These are phyloP conservation scores for Podarcis lilfordi DNA, from an alignment of 2,797 vertebrate species.

Conservation along the genomic window DNA sequence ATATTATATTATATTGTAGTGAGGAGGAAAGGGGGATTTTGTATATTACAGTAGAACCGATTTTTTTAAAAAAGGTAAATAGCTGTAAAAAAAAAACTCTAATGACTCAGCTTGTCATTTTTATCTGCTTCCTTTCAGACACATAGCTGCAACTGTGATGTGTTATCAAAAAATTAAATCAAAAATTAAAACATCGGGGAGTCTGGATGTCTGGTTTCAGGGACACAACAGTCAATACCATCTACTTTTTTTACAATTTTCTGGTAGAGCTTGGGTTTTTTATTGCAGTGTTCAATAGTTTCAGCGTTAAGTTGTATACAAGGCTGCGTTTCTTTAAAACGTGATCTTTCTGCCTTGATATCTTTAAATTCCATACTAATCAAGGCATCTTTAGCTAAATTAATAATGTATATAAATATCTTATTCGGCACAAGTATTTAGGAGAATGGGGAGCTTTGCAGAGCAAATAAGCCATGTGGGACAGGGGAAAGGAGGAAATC, in stretches of 20 bases:
- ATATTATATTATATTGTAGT: slow-evolving; percentile 28
- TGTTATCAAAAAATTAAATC: slow-evolving; percentile 82
- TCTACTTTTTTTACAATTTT: slow-evolving; percentile 51
- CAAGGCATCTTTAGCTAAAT: slow-evolving; percentile 26
- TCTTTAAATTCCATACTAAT: not conserved
- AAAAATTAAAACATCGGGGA: slow-evolving; percentile 81
- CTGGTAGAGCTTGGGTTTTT: slow-evolving; percentile 47
- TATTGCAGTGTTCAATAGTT: slow-evolving; percentile 49
- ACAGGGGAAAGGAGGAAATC: not conserved
- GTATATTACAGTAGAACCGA: slow-evolving; percentile 46
- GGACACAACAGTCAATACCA: slow-evolving; percentile 74
- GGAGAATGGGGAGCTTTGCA: not conserved
- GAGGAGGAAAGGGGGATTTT: slow-evolving; percentile 44
- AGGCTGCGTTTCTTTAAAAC: slow-evolving; percentile 26
- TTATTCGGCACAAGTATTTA: not conserved
- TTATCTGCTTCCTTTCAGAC: slow-evolving; percentile 58
- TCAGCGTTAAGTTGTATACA: slow-evolving; percentile 53
- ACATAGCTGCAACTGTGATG: slow-evolving; percentile 58
- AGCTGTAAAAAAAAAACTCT: slow-evolving; percentile 58
- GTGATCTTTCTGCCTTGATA: slow-evolving; percentile 20
- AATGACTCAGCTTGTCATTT: slow-evolving; percentile 63
- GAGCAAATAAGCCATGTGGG: not conserved
- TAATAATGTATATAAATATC: slow-evolving; percentile 26
- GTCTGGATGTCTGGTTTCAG: slow-evolving; percentile 74
- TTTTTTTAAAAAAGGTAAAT: not conserved